A percentile compares a stretch with the other conserved stretches of the same genome.
Evolutionary conservation across 2,888 invertebrate species (phyloP).

Genomic region (Dryobota labecula): DNA sequence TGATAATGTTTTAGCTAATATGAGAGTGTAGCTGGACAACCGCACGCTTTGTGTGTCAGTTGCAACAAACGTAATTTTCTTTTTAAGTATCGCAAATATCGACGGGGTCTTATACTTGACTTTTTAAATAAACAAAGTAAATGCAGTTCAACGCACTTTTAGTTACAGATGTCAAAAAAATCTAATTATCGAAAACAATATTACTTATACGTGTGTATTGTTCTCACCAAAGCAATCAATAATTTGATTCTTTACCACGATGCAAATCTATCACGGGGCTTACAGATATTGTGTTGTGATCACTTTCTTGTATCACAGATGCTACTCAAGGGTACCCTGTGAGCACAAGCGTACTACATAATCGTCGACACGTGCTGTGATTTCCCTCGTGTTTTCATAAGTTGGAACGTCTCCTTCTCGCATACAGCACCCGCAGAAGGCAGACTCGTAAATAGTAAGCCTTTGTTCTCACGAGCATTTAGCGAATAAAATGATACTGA

Average conservation of each 20-base stretch:
- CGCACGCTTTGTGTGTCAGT: slow-evolving; percentile 70
- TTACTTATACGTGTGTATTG: slow-evolving; percentile 67
- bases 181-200: slow-evolving; percentile 67
- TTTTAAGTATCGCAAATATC: slow-evolving; percentile 44
- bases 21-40: slow-evolving; percentile 64
- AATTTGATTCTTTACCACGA: slow-evolving; percentile 80
- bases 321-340: slow-evolving; percentile 86
- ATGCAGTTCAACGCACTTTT: slow-evolving; percentile 49
- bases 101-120: slow-evolving; percentile 7
- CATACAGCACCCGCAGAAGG: slow-evolving; percentile 96
- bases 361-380: slow-evolving; percentile 87
- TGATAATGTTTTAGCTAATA: slow-evolving; percentile 58
- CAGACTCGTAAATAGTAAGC: slow-evolving; percentile 90
- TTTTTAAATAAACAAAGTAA: slow-evolving; percentile 24
- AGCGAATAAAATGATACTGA: slow-evolving; percentile 87
- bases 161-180: slow-evolving; percentile 82
- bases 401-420: slow-evolving; percentile 94
- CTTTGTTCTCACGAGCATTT: slow-evolving; percentile 91
- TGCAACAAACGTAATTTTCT: slow-evolving; percentile 57
- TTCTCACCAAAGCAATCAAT: slow-evolving; percentile 84
- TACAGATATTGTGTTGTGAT: slow-evolving; percentile 87
- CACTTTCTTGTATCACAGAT: slow-evolving; percentile 89
- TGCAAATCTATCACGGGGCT: slow-evolving; percentile 88
- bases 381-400: slow-evolving; percentile 86
- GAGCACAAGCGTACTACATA: slow-evolving; percentile 86